phyloP scores from a whole-genome alignment of 2,797 vertebrate genomes.

The Rhinogobio ventralis region DNA sequence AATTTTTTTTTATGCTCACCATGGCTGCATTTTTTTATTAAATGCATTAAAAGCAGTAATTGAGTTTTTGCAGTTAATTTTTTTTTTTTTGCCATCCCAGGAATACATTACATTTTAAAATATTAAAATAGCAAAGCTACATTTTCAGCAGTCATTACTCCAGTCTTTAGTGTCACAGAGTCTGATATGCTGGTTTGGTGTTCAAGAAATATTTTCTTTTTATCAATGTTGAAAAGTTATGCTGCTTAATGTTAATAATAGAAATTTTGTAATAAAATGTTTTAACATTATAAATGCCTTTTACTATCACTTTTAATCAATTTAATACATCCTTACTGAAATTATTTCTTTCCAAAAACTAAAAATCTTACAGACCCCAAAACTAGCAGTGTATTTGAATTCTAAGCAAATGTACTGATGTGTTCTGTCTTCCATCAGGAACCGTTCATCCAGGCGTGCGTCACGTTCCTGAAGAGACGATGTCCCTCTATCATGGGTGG shows the following conservation, averaged over 20 bases:
- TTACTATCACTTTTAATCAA: neutral
- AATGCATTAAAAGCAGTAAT: neutral
- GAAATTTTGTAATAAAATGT: neutral
- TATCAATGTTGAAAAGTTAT: neutral
- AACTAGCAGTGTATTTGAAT: neutral
- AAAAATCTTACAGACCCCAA: neutral
- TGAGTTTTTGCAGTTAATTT: neutral
- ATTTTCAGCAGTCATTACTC: neutral
- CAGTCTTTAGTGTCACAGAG: neutral
- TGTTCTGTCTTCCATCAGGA: constrained; percentile 77
- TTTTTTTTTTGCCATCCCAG: no score
- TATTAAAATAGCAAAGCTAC: neutral
- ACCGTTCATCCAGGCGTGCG: constrained; percentile 98
- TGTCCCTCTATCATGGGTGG: constrained; percentile 99
- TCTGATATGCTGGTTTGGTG: neutral
- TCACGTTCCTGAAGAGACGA: constrained; percentile 97
- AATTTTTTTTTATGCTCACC: neutral
- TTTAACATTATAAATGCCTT: neutral
- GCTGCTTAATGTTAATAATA: neutral
- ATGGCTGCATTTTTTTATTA: neutral
- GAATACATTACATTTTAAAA: no score
- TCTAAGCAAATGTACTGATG: neutral
- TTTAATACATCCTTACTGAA: neutral
- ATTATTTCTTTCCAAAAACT: neutral
- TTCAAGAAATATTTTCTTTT: neutral